These are phyloP conservation scores for Malaclemys terrapin DNA, from an alignment of 2,113 vertebrate genomes.

Conservation along the genomic window DNA sequence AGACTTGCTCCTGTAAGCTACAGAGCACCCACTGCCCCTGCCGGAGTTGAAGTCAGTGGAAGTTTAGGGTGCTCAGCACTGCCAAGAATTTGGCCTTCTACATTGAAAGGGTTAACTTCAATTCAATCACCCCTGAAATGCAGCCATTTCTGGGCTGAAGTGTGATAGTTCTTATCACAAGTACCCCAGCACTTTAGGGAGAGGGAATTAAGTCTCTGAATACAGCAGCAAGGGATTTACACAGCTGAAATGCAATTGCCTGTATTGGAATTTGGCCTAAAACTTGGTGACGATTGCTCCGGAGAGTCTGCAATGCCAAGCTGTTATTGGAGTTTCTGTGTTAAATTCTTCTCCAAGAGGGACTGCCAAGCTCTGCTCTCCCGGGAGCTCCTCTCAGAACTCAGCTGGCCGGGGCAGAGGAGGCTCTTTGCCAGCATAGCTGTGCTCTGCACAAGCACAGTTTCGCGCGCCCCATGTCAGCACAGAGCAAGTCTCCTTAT, in stretches of 20 bases:
- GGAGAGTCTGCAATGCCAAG: not conserved
- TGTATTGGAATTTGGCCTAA: conserved; percentile 36
- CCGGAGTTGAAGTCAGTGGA: conserved; percentile 9
- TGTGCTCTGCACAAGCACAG: not conserved
- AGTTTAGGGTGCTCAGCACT: conserved; percentile 1
- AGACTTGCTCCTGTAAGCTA: not conserved
- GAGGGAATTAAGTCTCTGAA: conserved; percentile 32
- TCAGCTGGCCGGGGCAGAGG: not conserved
- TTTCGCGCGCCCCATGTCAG: not conserved
- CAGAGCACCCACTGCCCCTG: not conserved
- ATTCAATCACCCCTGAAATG: not conserved
- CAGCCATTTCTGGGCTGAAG: conserved; percentile 30
- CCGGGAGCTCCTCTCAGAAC: not conserved
- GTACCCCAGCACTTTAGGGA: not conserved
- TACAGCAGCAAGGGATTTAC: conserved; percentile 16
- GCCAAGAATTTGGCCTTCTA: conserved; percentile 26
- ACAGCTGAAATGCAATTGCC: not conserved
- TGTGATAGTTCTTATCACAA: conserved; percentile 38
- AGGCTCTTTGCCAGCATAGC: not conserved
- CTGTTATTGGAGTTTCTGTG: conserved; percentile 36
- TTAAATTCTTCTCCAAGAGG: not conserved
- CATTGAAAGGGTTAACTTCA: conserved; percentile 19
- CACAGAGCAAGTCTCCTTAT: accelerated
- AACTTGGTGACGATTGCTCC: not conserved
- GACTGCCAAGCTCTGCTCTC: not conserved